phyloP scores from a whole-genome alignment of 92 coral and sea anemone species.

The Scolanthus callimorphus region DNA sequence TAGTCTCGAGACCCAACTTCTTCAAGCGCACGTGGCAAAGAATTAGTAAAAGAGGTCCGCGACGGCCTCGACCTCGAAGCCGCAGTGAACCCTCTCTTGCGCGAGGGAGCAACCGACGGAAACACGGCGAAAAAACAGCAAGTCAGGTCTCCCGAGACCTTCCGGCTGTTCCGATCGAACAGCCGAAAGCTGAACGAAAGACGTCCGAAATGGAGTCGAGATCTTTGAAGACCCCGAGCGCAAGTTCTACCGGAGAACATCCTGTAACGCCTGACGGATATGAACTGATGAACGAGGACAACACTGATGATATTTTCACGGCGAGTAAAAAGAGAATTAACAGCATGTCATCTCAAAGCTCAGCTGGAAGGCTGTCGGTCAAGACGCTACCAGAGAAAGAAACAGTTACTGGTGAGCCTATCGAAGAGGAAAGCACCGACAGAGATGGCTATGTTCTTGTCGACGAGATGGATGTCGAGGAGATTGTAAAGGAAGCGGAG shows the following conservation, averaged over 20 bases:
- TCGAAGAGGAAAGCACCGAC: slow-evolving; percentile 20
- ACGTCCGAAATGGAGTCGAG: neutral
- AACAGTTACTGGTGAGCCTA: neutral
- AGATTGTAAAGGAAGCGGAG: slow-evolving; percentile 40
- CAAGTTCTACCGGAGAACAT: slow-evolving; percentile 25
- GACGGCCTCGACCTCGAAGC: slow-evolving; percentile 45
- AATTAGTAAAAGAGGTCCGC: slow-evolving; percentile 35
- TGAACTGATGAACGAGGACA: slow-evolving; percentile 51
- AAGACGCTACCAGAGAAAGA: neutral
- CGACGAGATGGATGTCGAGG: slow-evolving; percentile 55
- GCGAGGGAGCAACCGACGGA: slow-evolving; percentile 3
- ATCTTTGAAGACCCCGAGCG: neutral
- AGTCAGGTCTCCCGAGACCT: neutral
- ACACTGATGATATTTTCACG: slow-evolving; percentile 6
- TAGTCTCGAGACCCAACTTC: slow-evolving; percentile 25
- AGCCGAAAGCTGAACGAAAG: slow-evolving; percentile 3
- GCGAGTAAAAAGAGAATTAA: slow-evolving; percentile 4
- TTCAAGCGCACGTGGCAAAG: slow-evolving; percentile 63
- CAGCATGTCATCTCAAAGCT: slow-evolving; percentile 20
- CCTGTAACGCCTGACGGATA: slow-evolving; percentile 65
- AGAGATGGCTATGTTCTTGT: slow-evolving; percentile 56
- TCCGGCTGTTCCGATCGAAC: neutral
- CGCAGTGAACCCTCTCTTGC: slow-evolving; percentile 46
- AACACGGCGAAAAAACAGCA: neutral
- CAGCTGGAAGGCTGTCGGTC: slow-evolving; percentile 6